These are phyloP conservation scores for Tetragnatha montana DNA, from an alignment of 2,888 invertebrate genomes.

Conservation along the genomic window DNA sequence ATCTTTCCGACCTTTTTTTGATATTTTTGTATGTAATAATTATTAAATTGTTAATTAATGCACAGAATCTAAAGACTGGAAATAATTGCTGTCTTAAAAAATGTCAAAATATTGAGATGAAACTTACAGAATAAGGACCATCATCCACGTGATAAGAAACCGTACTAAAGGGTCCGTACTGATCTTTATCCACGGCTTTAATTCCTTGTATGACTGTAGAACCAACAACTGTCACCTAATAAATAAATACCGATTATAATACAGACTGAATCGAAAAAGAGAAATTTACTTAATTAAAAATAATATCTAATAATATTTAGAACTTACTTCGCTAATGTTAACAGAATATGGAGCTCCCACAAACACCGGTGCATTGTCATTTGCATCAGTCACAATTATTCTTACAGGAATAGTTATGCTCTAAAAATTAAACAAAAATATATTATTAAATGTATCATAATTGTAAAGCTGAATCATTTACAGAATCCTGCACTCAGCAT, in stretches of 20 bases:
- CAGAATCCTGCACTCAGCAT: neutral
- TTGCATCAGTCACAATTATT: constrained; percentile 90
- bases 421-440: constrained; percentile 76
- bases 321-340: constrained; percentile 87
- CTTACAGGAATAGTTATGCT: constrained; percentile 88
- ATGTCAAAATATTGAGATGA: constrained; percentile 15
- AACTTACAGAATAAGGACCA: constrained; percentile 84
- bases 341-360: constrained; percentile 87
- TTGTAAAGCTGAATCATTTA: neutral
- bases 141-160: constrained; percentile 88
- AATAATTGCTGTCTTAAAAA: neutral
- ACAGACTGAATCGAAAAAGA: neutral
- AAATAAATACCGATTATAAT: neutral
- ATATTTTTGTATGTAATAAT: no score
- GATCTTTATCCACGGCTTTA: constrained; percentile 88
- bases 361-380: constrained; percentile 92
- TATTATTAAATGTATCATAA: no score
- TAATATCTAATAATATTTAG: neutral
- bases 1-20: no score
- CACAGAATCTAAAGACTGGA: neutral
- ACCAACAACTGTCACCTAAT: constrained; percentile 79
- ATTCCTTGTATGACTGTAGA: constrained; percentile 85
- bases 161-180: constrained; percentile 90
- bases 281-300: neutral
- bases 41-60: no score